phyloP scores from a whole-genome alignment of 2,797 vertebrate species.

The Mastacembelus armatus region DNA sequence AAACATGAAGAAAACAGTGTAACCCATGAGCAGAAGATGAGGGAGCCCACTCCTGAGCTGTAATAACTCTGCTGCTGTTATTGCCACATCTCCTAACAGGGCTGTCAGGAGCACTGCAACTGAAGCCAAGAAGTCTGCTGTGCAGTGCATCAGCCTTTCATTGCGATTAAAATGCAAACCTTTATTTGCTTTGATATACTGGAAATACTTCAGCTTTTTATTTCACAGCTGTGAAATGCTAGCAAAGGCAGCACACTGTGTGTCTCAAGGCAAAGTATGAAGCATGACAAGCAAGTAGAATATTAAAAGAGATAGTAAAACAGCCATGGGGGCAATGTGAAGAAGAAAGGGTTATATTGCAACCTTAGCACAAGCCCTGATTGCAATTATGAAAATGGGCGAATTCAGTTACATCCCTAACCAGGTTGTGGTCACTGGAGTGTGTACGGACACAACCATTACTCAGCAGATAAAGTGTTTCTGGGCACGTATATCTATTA shows the following conservation, averaged over 20 bases:
- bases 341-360: too few species aligned
- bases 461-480: neutral
- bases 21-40: too few species aligned
- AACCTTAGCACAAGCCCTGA: too few species aligned
- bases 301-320: too few species aligned
- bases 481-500: neutral
- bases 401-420: too few species aligned
- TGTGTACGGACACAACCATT: neutral
- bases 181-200: slow-evolving; percentile 9
- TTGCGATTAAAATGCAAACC: slow-evolving; percentile 17
- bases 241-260: neutral
- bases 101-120: neutral
- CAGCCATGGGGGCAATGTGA: too few species aligned
- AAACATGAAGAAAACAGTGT: too few species aligned
- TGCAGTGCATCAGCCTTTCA: neutral
- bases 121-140: neutral
- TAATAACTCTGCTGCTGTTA: neutral
- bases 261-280: neutral
- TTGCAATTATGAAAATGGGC: too few species aligned
- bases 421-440: neutral
- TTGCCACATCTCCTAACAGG: neutral
- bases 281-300: neutral
- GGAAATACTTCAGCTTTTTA: slow-evolving; percentile 21
- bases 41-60: neutral
- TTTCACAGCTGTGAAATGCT: neutral